Conservation (phyloP, 2,113 vertebrate species). For the Hippocampus guttulatus region DNA sequence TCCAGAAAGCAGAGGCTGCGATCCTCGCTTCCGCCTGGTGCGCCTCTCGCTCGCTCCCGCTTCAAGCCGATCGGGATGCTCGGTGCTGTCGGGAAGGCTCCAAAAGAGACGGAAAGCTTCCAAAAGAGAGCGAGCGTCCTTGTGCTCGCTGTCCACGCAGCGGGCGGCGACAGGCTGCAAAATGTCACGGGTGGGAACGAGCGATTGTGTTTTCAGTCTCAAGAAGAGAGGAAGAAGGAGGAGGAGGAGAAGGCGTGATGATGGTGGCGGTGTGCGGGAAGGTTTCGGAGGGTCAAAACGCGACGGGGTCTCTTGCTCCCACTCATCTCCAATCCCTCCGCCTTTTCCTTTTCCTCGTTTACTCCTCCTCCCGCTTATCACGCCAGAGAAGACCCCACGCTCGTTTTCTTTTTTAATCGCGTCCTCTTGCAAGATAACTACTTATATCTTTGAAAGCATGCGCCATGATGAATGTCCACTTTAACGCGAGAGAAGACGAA, state of each 20-base stretch:
- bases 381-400: conserved; percentile 49
- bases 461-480: not conserved
- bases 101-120: conserved; percentile 19
- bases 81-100: conserved; percentile 25
- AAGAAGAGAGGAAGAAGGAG: conserved; percentile 28
- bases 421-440: not conserved
- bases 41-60: conserved; percentile 40
- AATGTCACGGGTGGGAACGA: conserved; percentile 59
- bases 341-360: conserved; percentile 34
- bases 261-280: conserved; percentile 57
- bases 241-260: conserved; percentile 22
- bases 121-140: conserved; percentile 32
- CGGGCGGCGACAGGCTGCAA: conserved; percentile 53
- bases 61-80: conserved; percentile 18
- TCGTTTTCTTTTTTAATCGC: conserved; percentile 42
- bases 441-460: not conserved
- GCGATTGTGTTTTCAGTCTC: conserved; percentile 54
- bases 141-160: conserved; percentile 57
- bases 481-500: not conserved
- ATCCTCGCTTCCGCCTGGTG: conserved; percentile 47
- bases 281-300: conserved; percentile 77
- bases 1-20: conserved; percentile 48
- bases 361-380: conserved; percentile 55
- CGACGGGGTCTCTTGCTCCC: conserved; percentile 69
- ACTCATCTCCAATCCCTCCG: conserved; percentile 15